These are phyloP conservation scores for Tetragnatha versicolor DNA, from an alignment of 1,140 invertebrate genomes.

Conservation along the genomic window DNA sequence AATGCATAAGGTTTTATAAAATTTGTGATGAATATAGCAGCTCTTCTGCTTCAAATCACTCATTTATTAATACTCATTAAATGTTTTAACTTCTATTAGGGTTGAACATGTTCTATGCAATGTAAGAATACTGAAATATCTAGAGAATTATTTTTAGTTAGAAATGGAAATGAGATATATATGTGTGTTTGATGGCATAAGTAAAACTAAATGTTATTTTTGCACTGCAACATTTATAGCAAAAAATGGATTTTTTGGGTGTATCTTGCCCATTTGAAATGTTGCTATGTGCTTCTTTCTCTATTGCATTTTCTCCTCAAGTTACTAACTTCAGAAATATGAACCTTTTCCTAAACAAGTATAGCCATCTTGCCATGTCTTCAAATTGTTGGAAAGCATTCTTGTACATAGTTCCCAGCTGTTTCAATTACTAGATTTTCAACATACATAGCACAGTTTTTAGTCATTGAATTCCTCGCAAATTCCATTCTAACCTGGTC, in stretches of 20 bases:
- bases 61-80: constrained; percentile 8
- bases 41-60: background rate
- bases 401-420: constrained; percentile 35
- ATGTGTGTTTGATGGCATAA: constrained; percentile 22
- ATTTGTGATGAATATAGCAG: background rate
- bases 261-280: constrained; percentile 40
- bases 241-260: constrained; percentile 30
- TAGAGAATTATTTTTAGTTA: constrained; percentile 54
- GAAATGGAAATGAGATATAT: constrained; percentile 41
- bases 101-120: constrained; percentile 43
- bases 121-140: constrained; percentile 33
- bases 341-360: constrained; percentile 15
- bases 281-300: constrained; percentile 48
- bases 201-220: constrained; percentile 46
- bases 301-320: constrained; percentile 30
- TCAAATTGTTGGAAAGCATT: constrained; percentile 33
- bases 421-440: constrained; percentile 20
- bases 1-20: background rate
- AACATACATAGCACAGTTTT: constrained; percentile 37
- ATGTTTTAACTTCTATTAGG: constrained; percentile 8
- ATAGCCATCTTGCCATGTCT: constrained; percentile 22
- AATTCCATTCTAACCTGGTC: constrained; percentile 4
- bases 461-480: constrained; percentile 1
- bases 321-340: constrained; percentile 35
- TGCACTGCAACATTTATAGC: constrained; percentile 50